These are phyloP conservation scores for Lindbergichthys nudifrons DNA, from an alignment of 2,797 vertebrate genomes.

Conservation along the genomic window DNA sequence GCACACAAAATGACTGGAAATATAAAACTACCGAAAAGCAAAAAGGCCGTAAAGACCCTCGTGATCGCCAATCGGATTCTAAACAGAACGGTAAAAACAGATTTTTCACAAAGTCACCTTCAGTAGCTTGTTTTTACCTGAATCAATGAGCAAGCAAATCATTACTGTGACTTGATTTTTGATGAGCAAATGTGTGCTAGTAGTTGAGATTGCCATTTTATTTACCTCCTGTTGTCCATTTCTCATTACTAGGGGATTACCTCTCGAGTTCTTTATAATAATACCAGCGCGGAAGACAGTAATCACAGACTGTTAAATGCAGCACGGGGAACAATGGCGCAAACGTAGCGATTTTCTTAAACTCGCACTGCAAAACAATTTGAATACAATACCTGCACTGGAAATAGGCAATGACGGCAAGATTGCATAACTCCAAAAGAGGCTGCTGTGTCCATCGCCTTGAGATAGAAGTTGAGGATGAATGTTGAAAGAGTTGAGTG, in stretches of 20 bases:
- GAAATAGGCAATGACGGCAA: conserved; percentile 1
- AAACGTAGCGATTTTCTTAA: conserved; percentile 38
- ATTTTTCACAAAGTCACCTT: conserved; percentile 28
- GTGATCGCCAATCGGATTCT: conserved; percentile 4
- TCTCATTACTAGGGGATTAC: conserved; percentile 72
- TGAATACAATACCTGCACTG: conserved; percentile 4
- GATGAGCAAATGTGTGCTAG: conserved; percentile 34
- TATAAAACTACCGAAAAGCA: conserved; percentile 7
- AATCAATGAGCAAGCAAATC: conserved; percentile 35
- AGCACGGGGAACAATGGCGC: conserved; percentile 24
- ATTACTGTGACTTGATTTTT: conserved; percentile 38
- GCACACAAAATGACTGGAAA: conserved; percentile 6
- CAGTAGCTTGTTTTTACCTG: conserved; percentile 7
- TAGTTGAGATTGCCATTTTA: conserved; percentile 48
- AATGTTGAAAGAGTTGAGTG: conserved; percentile 35
- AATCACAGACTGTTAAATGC: conserved; percentile 48
- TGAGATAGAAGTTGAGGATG: conserved; percentile 22
- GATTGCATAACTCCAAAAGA: conserved; percentile 18
- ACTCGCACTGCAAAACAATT: conserved; percentile 13
- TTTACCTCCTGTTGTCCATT: conserved; percentile 56
- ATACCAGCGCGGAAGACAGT: conserved; percentile 40
- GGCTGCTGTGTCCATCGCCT: conserved; percentile 30
- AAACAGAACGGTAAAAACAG: conserved; percentile 20
- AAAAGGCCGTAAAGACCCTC: conserved; percentile 9
- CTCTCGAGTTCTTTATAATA: conserved; percentile 59